Evolutionary conservation across 2,797 vertebrate species (phyloP), one percentile per base, ranked within the genome.

Genomic region (Monodelphis domestica): DNA sequence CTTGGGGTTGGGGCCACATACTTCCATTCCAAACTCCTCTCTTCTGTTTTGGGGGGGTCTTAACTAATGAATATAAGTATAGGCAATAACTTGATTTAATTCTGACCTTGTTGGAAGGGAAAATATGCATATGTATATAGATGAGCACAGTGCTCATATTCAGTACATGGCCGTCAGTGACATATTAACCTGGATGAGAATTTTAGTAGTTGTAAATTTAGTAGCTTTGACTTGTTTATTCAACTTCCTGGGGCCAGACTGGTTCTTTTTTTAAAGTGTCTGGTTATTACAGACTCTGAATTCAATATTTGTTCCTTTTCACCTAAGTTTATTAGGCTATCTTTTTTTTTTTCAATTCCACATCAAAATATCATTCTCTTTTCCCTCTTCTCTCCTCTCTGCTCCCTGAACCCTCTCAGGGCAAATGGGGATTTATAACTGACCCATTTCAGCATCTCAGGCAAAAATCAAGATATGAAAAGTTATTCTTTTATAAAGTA

Each of bases 221-320:
- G 95, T 93, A 53, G 50, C 90, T 95, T 4, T 70, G 70, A 91
- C 15, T 94, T 59, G 45, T 57, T 96, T 91, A 93, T 89, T 53
- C 78, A 91, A 57, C 93, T 96, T 95, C 70, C 87, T 95, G 87
- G 94, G 38, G 88, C 94, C 93, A 91, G 90, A 17, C 50, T 84
- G 88, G 52, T 94, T 94, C 63, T 92, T 94, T 94, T 78, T 70
- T 91, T n/a, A 87, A 96, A 96, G 78, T 30, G 1, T 93, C 53
- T 96, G 91, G 78, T 24, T 33, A 54, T 53, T 94, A 21, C 54
- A 56, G 88, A 90, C 90, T 94, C 9, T 95, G 93, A 97, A 93
- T 95, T 95, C 90, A 94, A 91, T 95, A 51, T 95, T 95, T 97
- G 91, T 94, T 97, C 91, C 52, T 93, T 95, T 87, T 96, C 95